Percentiles rank a stretch among this genome's conserved stretches.
Evolutionary conservation across 1,140 invertebrate genomes (phyloP).

Genomic region (Eciton burchellii): DNA sequence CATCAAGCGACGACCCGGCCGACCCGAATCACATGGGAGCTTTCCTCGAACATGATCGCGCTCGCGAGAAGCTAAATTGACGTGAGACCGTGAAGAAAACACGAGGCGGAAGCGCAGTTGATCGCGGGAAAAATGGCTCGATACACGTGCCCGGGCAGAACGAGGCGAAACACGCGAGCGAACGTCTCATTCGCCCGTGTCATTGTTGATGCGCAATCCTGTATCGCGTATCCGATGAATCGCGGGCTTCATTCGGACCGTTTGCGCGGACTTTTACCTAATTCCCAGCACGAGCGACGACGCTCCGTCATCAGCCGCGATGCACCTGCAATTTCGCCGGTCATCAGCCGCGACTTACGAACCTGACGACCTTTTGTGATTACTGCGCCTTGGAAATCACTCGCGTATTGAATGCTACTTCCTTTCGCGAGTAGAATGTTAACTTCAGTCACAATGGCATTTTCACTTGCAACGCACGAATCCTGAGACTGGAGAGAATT

Average conservation of each 20-base stretch:
- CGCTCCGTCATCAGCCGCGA: slow-evolving; percentile 10
- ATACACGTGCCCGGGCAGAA: slow-evolving; percentile 39
- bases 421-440: not conserved
- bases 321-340: slow-evolving; percentile 54
- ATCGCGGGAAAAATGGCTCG: slow-evolving; percentile 39
- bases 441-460: not conserved
- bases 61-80: slow-evolving; percentile 47
- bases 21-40: not conserved
- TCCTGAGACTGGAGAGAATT: not conserved
- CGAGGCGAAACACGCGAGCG: slow-evolving; percentile 47
- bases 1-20: not conserved
- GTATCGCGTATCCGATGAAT: slow-evolving; percentile 39
- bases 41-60: slow-evolving; percentile 15
- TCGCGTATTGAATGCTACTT: not conserved
- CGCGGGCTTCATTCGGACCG: slow-evolving; percentile 14
- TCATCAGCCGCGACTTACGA: slow-evolving; percentile 45
- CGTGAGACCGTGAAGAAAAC: slow-evolving; percentile 28
- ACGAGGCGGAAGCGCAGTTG: slow-evolving; percentile 4
- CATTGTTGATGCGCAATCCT: slow-evolving; percentile 48
- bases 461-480: not conserved
- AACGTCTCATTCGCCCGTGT: slow-evolving; percentile 25
- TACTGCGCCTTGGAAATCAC: slow-evolving; percentile 17
- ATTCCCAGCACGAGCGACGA: slow-evolving; percentile 29
- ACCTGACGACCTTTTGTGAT: slow-evolving; percentile 44
- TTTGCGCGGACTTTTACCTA: slow-evolving; percentile 20